Evolutionary conservation across 2,888 invertebrate species (phyloP).

Genomic region (Drosophila neotestacea): DNA sequence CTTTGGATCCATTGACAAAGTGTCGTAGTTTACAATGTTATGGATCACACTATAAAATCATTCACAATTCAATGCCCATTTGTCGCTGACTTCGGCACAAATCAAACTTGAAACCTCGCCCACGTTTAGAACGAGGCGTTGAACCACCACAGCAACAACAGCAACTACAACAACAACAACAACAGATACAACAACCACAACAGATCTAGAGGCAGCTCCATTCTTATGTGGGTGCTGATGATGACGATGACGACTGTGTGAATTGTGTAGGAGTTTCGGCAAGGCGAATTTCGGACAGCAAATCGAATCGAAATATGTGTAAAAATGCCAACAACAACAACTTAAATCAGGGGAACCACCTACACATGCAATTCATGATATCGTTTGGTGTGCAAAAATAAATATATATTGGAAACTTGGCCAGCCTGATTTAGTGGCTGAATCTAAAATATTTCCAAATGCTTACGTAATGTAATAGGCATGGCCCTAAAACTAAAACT

Average conservation of each 20-base stretch:
- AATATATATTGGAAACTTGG: conserved; percentile 21
- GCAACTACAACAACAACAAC: conserved; percentile 14
- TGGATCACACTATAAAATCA: conserved; percentile 50
- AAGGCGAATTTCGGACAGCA: conserved; percentile 76
- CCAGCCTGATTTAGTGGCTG: conserved; percentile 30
- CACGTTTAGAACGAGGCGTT: conserved; percentile 78
- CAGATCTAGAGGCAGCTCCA: conserved; percentile 20
- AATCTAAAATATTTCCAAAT: conserved; percentile 33
- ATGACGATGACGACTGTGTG: conserved; percentile 28
- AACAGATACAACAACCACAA: conserved; percentile 25
- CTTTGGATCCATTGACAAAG: conserved; percentile 7
- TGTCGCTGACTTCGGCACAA: conserved; percentile 62
- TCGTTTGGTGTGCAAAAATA: conserved; percentile 30
- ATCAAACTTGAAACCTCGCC: conserved; percentile 76
- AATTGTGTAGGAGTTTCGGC: conserved; percentile 34
- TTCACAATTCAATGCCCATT: conserved; percentile 72
- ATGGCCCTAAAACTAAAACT: conserved; percentile 57
- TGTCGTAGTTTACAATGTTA: conserved; percentile 37
- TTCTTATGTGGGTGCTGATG: conserved; percentile 53
- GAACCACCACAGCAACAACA: conserved; percentile 53
- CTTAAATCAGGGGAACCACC: conserved; percentile 23
- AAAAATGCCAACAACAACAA: conserved; percentile 61
- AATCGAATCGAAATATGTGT: conserved; percentile 59
- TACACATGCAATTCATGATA: conserved; percentile 44
- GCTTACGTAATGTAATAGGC: conserved; percentile 60